Evolutionary conservation across 2,888 invertebrate species (phyloP).

Genomic region (Dicyrtoma fusca): DNA sequence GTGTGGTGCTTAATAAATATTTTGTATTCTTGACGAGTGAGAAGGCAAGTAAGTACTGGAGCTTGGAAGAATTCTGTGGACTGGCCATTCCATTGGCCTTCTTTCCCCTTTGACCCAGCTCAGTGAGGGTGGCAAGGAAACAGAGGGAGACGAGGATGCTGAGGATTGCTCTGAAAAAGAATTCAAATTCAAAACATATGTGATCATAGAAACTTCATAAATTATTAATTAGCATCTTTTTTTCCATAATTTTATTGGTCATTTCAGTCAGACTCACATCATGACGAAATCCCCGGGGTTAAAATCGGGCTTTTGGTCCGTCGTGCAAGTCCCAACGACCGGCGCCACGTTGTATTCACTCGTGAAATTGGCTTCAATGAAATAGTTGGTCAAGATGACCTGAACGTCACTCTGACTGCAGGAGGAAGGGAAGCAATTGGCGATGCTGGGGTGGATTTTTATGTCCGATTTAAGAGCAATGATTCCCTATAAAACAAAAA

Average conservation of each 20-base stretch:
- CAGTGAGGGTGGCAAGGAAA: conserved; percentile 11
- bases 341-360: conserved; percentile 53
- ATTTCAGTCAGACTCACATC: conserved; percentile 38
- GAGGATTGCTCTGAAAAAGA: conserved; percentile 33
- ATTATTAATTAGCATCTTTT: too few relatives aligned
- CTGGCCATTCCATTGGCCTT: neutral
- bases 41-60: conserved; percentile 61
- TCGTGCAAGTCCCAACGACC: conserved; percentile 47
- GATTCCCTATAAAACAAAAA: conserved; percentile 14
- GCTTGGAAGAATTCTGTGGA: neutral
- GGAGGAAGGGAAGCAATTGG: conserved; percentile 45
- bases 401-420: conserved; percentile 45
- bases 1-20: conserved; percentile 60
- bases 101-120: neutral
- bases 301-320: conserved; percentile 54
- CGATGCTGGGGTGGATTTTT: conserved; percentile 27
- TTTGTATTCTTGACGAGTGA: conserved; percentile 63
- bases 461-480: conserved; percentile 26
- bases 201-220: too few relatives aligned
- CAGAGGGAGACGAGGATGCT: conserved; percentile 28
- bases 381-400: conserved; percentile 25
- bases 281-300: conserved; percentile 41
- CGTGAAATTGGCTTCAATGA: conserved; percentile 24
- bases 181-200: neutral
- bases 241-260: neutral